Conservation (phyloP, 2,888 invertebrate species). For the Nomada flava region DNA sequence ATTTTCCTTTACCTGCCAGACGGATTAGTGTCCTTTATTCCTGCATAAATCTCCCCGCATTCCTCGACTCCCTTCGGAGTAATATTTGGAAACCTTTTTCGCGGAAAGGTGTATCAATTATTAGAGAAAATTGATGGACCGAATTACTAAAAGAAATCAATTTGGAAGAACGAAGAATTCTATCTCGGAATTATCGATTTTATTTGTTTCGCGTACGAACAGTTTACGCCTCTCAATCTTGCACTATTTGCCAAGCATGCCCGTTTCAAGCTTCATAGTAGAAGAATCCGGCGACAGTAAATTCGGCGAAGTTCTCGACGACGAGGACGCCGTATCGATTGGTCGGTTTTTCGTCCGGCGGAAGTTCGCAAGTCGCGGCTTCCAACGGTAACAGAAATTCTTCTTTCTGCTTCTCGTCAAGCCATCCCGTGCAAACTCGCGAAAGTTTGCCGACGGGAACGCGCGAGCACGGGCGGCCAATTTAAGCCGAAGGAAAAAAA, state of each 20-base stretch:
- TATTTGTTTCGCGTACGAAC: too few species aligned
- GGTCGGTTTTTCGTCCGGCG: constrained; percentile 14
- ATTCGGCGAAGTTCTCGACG: constrained; percentile 20
- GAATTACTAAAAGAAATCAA: too few species aligned
- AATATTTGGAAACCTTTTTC: background rate
- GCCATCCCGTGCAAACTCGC: constrained; percentile 40
- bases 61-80: too few species aligned
- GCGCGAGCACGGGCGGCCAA: constrained; percentile 23
- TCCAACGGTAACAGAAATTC: constrained; percentile 63
- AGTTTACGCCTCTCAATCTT: too few species aligned
- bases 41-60: too few species aligned
- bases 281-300: constrained; percentile 17
- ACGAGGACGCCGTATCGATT: constrained; percentile 42
- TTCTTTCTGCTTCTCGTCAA: constrained; percentile 59
- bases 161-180: too few species aligned
- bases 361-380: constrained; percentile 53
- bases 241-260: background rate
- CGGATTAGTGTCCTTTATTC: background rate
- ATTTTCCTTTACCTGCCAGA: background rate
- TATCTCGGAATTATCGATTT: too few species aligned
- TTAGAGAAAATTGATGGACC: too few species aligned
- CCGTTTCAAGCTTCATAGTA: background rate
- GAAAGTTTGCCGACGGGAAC: constrained; percentile 50
- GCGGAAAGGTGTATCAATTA: background rate
- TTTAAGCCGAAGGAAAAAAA: constrained; percentile 11